Conservation (phyloP, 2,797 vertebrate species). For the Rhinogobio ventralis region DNA sequence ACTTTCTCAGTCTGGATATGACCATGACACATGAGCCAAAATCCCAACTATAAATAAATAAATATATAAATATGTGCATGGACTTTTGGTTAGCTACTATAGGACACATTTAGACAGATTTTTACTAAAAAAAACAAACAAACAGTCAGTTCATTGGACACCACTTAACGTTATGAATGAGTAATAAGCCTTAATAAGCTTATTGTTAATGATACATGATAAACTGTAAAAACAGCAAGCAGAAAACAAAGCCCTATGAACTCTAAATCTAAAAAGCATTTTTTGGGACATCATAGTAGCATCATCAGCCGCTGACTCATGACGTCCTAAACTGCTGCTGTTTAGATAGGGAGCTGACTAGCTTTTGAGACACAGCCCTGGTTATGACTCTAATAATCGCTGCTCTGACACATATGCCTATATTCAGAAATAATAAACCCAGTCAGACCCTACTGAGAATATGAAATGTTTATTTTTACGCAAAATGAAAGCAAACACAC, state of each 20-base stretch:
- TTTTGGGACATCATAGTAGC: neutral
- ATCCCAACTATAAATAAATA: neutral
- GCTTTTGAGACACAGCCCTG: neutral
- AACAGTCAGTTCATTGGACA: neutral
- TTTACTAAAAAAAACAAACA: neutral
- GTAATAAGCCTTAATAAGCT: neutral
- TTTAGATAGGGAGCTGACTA: slow-evolving; percentile 26
- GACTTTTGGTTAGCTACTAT: neutral
- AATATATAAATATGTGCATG: neutral
- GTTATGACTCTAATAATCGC: slow-evolving; percentile 11
- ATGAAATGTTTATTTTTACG: neutral
- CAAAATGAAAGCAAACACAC: slow-evolving; percentile 8
- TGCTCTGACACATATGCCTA: neutral
- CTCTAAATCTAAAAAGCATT: neutral
- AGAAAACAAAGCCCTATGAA: neutral
- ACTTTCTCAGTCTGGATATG: slow-evolving; percentile 1
- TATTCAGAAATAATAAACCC: neutral
- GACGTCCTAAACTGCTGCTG: slow-evolving; percentile 16
- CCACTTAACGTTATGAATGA: neutral
- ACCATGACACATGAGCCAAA: neutral
- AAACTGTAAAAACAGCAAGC: neutral
- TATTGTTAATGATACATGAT: neutral
- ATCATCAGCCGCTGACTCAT: slow-evolving; percentile 6
- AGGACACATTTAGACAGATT: neutral
- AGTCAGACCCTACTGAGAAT: neutral